Percentiles rank a stretch among this genome's conserved stretches.
These are phyloP conservation scores for Pseudotriccus pelzelni DNA, from an alignment of 2,797 vertebrate species.

Conservation along the genomic window DNA sequence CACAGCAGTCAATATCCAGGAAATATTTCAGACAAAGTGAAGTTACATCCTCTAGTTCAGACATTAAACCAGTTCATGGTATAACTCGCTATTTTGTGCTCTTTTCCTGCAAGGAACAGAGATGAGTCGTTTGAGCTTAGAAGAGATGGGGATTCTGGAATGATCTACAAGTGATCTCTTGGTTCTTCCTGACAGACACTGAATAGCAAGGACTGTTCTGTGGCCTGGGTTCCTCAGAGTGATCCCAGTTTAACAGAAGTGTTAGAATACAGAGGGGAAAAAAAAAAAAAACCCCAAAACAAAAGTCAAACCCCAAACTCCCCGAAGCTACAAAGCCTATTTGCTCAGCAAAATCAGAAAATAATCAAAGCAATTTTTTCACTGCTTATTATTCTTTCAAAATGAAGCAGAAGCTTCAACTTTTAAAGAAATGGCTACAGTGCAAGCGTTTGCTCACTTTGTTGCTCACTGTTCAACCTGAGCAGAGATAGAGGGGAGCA, in stretches of 20 bases:
- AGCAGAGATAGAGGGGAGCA: not conserved
- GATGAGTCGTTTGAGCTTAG: not conserved
- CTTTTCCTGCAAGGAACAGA: not conserved
- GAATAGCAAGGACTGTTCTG: not conserved
- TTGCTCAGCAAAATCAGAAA: not conserved
- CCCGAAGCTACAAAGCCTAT: not conserved
- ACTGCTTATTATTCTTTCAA: not conserved
- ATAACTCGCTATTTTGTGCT: not conserved
- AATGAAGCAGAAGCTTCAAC: not conserved
- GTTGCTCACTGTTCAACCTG: not conserved
- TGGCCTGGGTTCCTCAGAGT: not conserved
- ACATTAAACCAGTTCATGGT: not conserved
- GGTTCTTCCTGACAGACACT: not conserved
- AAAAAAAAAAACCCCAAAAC: not conserved
- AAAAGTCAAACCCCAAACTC: not conserved
- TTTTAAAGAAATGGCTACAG: not conserved
- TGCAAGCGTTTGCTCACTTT: not conserved
- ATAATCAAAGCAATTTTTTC: not conserved
- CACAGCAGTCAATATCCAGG: not conserved
- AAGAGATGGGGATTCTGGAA: not conserved
- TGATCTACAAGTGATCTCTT: not conserved
- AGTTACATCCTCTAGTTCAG: not conserved
- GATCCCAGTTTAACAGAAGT: not conserved
- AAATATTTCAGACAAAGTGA: not conserved
- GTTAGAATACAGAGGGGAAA: not conserved